Evolutionary conservation across 2,113 vertebrate species (phyloP), one percentile per base, ranked within the genome.

Genomic region (Lethenteron camtschaticum): DNA sequence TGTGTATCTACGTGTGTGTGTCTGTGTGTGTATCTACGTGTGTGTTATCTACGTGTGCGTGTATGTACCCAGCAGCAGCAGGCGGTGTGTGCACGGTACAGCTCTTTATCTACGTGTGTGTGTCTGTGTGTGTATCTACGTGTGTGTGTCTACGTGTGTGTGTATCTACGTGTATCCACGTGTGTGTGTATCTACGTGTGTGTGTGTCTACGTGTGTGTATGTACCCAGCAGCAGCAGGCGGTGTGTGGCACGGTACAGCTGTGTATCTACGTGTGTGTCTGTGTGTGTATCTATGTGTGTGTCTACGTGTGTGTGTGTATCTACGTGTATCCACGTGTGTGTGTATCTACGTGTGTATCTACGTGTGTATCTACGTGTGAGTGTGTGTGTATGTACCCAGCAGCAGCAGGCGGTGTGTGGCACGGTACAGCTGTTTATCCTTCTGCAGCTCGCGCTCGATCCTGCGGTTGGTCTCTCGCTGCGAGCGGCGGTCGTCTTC

Each of bases 381-480:
- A 6, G 5, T 41, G 6, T 41, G 41, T 41, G 63, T n/a, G 63
- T 66, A 10, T 20, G 9, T 66, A 66, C 63, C 63, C 9, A 66
- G 63, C 9, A 66, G 63, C 63, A 66, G 63, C 63, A 66, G 63
- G 63, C 63, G 63, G 10, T 66, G 63, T 24, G 63, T 66, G 63
- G 63, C 63, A 11, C 63, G 63, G 63, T 66, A 66, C 63, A 66
- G 63, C 63, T 66, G 63, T 20, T 66, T 66, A n/a, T 66, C 63
- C 9, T 20, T n/a, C 63, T 66, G 63, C 63, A 66, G 63, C 63
- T 66, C 63, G 10, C 63, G 63, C 63, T 66, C 63, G 63, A 66
- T 66, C 63, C 63, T 66, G 63, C 63, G 63, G 63, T 66, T 66
- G 9, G 63, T 66, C 63, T 66, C 63, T n/a, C 63, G 63, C 20